Base-by-base conservation (phyloP, 2,113 vertebrate genomes). In the Hippocampus zosterae region DNA sequence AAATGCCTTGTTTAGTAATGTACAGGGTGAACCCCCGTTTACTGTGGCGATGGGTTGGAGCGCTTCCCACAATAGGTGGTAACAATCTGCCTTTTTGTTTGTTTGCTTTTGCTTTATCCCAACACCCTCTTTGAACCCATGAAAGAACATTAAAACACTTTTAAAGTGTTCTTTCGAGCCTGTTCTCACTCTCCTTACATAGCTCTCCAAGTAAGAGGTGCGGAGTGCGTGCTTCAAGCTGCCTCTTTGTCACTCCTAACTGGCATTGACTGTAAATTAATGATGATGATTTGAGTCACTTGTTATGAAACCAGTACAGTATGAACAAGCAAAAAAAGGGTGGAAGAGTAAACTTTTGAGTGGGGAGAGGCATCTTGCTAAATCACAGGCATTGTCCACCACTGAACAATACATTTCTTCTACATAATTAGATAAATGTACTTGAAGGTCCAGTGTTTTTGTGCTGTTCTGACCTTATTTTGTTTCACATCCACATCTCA, bases 361-460 rank as follows among this genome's bases (percentile, higher is more conserved):
- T 42, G 4, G 71, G 70, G 52, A 60, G 57, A 64, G 57, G 60
- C 23, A 16, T 2, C 52, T 9, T 18, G 42, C 8, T 48, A 41
- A 74, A 79, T 72, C 64, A 53, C 27, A 15, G 12, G 65, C 71
- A 71, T 69, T 72, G 59, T 0, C 69, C 72, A 71, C n/a, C 33
- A 9, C 59, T 42, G 29, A 13, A 53, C 33, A 13, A 12, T 61
- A 21, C 23, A 37, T 69, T 23, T 16, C 3, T 69, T 63, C 50
- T 3, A 18, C 2, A 52, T 6, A 52, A 52, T 52, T 16, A 8
- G 8, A 52, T 52, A 12, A 9, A 44, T 66, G 29, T 33, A 16
- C 23, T 23, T 59, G 50, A 10, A 10, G 46, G 33, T 19, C 8
- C 41, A 33, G n/a, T 21, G 5, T 9, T 72, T 11, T 8, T 50